Conservation (phyloP, 2,113 vertebrate species). For the Gnathonemus echidnorhynchus region DNA sequence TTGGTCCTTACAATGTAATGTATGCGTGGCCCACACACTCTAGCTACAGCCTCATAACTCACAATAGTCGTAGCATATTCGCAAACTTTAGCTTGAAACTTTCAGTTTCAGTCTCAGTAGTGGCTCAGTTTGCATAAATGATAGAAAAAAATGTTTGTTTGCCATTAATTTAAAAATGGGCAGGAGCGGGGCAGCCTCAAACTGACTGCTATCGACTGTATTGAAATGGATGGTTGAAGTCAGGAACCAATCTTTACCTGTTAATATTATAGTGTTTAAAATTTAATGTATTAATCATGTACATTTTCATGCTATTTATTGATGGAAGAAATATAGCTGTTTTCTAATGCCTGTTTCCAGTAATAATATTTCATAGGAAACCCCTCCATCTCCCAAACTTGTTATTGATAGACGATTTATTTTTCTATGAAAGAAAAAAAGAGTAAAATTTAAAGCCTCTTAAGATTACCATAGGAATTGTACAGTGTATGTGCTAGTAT, state of each 20-base stretch:
- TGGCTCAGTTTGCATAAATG: neutral
- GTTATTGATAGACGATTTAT: neutral
- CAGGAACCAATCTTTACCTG: neutral
- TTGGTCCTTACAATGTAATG: neutral
- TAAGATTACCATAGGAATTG: neutral
- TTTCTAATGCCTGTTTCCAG: neutral
- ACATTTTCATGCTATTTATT: neutral
- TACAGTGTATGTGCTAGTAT: neutral
- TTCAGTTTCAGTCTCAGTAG: neutral
- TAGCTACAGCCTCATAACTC: neutral
- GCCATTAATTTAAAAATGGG: neutral
- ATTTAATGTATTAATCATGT: neutral
- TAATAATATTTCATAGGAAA: neutral
- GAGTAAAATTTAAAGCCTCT: neutral
- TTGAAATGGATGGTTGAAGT: neutral
- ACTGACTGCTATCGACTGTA: constrained; percentile 1
- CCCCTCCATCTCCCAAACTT: neutral
- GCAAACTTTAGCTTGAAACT: neutral
- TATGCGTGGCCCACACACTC: neutral
- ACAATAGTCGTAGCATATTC: neutral
- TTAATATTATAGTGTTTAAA: constrained; percentile 11
- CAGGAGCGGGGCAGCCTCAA: neutral
- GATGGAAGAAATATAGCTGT: neutral
- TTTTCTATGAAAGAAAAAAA: neutral
- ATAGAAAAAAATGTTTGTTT: neutral